Base-by-base conservation (phyloP, 2,888 invertebrate genomes). In the Acanthoscelides obtectus region DNA sequence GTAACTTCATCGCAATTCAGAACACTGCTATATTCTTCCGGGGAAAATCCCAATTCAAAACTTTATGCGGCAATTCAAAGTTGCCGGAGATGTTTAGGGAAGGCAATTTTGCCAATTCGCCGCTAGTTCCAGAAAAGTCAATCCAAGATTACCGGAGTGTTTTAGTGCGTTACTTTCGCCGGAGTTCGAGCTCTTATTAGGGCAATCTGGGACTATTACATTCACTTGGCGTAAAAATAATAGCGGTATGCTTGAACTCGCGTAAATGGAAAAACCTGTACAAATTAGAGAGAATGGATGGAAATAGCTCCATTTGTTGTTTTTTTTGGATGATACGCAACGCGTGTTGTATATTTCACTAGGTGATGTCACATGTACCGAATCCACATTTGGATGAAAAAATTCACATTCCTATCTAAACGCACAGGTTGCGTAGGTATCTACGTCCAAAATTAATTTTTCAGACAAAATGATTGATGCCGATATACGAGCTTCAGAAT, bases 91-190 rank as follows among this genome's bases (percentile, higher is more conserved):
- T 45, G 45, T 45, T 45, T 45, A 45, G 45, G 45, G 45, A 45
- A 12, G 12, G 45, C 45, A 45, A 45, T 45, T 45, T 45, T 45
- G 45, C 45, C 45, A 45, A 45, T 45, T 45, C 45, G 6, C 45
- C 45, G 45, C 45, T 45, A 75, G 45, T 45, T 45, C 45, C 45
- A 17, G 45, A 45, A 45, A 67, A 67, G 67, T 67, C 67, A 67
- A 67, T 67, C 27, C 27, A n/a, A 27, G 67, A 65, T 70, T 72
- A 64, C 22, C 66, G 25, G 68, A 25, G 45, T 45, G 17, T 45
- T 45, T 12, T 45, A 45, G 45, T 45, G 45, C 45, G 45, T 45
- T 45, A 45, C 69, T 45, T 27, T 66, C 45, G 66, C 69, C 68
- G 68, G 66, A 63, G 63, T 27, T 64, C 22, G 68, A 71, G 63